Conservation (phyloP, 2,888 invertebrate species). For the Aphelenchoides bicaudatus region DNA sequence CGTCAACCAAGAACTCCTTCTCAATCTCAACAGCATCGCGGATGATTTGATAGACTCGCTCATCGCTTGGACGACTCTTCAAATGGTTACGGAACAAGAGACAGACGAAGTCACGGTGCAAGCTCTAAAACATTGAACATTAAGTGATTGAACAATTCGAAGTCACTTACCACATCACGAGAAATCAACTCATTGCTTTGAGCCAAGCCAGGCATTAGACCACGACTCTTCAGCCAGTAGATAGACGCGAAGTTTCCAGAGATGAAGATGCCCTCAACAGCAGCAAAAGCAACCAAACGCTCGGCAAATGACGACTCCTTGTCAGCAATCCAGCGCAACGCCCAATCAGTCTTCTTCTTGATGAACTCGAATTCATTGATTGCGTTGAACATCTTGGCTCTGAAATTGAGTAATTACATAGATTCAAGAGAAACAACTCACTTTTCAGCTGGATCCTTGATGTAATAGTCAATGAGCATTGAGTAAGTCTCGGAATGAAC, state of each 20-base stretch:
- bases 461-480: conserved; percentile 90
- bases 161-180: conserved; percentile 35
- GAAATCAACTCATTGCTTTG: conserved; percentile 98
- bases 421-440: not conserved
- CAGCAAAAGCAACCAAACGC: conserved; percentile 91
- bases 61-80: conserved; percentile 77
- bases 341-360: conserved; percentile 97
- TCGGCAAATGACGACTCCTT: conserved; percentile 83
- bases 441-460: conserved; percentile 74
- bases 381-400: conserved; percentile 78
- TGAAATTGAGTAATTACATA: conserved; percentile 25
- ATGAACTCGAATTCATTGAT: conserved; percentile 94
- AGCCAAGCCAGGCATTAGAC: conserved; percentile 95
- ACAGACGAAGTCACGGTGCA: conserved; percentile 98
- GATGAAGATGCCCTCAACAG: conserved; percentile 98
- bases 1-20: conserved; percentile 87
- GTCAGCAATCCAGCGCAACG: conserved; percentile 87
- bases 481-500: conserved; percentile 99
- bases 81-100: conserved; percentile 86
- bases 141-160: no score
- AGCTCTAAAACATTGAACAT: conserved; percentile 68
- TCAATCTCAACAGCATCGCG: conserved; percentile 89
- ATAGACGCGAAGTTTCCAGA: conserved; percentile 92
- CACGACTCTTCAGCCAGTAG: conserved; percentile 97
- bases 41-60: conserved; percentile 77